Conservation (phyloP, 2,113 vertebrate species). For the Paedocypris sp. region DNA sequence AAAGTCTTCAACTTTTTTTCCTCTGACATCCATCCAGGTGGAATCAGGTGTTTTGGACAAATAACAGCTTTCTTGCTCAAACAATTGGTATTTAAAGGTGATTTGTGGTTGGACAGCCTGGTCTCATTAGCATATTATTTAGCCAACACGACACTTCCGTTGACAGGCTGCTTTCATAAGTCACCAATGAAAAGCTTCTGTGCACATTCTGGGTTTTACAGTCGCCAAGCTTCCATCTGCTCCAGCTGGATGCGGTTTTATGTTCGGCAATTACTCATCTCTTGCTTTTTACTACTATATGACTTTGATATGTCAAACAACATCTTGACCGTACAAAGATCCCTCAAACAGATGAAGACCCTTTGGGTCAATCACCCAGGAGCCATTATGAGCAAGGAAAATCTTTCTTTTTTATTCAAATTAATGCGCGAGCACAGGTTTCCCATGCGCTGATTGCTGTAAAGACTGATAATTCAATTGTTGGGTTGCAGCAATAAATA, state of each 20-base stretch:
- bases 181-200: conserved; percentile 60
- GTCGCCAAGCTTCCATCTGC: conserved; percentile 68
- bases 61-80: conserved; percentile 41
- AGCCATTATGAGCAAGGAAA: conserved; percentile 57
- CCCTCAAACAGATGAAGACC: not conserved
- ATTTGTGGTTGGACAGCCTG: conserved; percentile 51
- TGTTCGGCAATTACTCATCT: conserved; percentile 63
- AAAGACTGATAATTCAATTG: conserved; percentile 76
- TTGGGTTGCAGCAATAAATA: conserved; percentile 71
- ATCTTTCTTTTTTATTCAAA: conserved; percentile 67
- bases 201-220: conserved; percentile 66
- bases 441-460: conserved; percentile 41
- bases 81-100: conserved; percentile 54
- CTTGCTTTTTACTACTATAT: conserved; percentile 34
- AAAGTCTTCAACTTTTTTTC: too few relatives aligned
- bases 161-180: conserved; percentile 71
- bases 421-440: conserved; percentile 67
- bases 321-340: not conserved
- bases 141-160: conserved; percentile 59
- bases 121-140: conserved; percentile 65
- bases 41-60: conserved; percentile 25
- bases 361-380: conserved; percentile 34
- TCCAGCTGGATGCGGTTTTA: conserved; percentile 57
- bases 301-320: not conserved
- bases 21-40: not conserved